Base-by-base conservation (phyloP, 2,888 invertebrate genomes). In the Neoaliturus tenellus region DNA sequence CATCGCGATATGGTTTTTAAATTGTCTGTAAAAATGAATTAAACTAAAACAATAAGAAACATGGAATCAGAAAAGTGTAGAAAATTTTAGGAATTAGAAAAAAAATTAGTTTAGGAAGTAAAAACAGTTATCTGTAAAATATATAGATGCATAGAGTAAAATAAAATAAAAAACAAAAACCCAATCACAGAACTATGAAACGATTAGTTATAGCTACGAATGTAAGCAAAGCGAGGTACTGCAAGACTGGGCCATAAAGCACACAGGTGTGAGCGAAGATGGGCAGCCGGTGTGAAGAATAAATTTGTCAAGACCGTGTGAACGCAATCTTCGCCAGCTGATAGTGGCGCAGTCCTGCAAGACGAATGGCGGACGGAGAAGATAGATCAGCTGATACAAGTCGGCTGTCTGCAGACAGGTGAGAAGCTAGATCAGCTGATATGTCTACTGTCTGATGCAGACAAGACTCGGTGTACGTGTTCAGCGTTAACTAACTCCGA, bases 261-360 rank as follows among this genome's bases (percentile, higher is more conserved):
- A 55, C 3, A 5, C 20, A 55, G 8, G 55, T 8, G 55, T 12
- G 8, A 55, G 55, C 10, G 2, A 25, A 55, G 23, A 8, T 41
- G 14, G 41, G 4, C 44, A 14, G 44, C 25, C 20, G 51, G 25
- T 25, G 55, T 55, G 55, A 25, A 55, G 55, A 55, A 55, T 55
- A 55, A 55, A 55, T 55, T 55, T 55, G 55, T 55, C 55, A 23
- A 55, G 25, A 35, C 35, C 44, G 55, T 55, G 55, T 55, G 55
- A 55, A 23, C 55, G 20, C 23, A 23, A 6, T 39, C 12, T 39
- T 12, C 39, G 12, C 51, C 51, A 51, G 51, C 51, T 8, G 25
- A 55, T 55, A 23, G 55, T 6, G 55, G 48, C 6, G 35, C 35
- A 44, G 44, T 44, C 12, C 44, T 44, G 44, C 44, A 17, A 55